Conservation (phyloP, 2,113 vertebrate species). For the Grus americana region DNA sequence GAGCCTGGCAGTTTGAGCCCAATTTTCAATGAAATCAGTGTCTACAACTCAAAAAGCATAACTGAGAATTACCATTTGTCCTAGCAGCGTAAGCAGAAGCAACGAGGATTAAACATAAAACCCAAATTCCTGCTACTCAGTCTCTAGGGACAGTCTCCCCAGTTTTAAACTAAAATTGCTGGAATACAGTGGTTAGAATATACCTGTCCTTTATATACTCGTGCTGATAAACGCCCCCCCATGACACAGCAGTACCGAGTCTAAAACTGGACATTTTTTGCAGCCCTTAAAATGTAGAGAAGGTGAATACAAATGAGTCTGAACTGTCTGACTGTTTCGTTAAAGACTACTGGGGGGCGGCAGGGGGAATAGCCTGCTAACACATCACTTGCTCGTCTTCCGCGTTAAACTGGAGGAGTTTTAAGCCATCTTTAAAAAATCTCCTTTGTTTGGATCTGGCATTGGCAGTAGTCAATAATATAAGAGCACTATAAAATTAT, state of each 20-base stretch:
- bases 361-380: background rate
- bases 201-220: background rate
- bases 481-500: constrained; percentile 53
- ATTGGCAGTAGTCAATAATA: constrained; percentile 54
- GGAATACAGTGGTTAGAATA: background rate
- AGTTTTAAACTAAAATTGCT: background rate
- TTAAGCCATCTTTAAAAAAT: constrained; percentile 65
- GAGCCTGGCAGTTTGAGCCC: constrained; percentile 13
- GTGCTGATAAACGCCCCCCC: background rate
- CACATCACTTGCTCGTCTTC: constrained; percentile 43
- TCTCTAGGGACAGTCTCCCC: background rate
- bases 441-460: constrained; percentile 67
- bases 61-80: constrained; percentile 42
- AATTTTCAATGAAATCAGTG: constrained; percentile 47
- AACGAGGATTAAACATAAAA: constrained; percentile 35
- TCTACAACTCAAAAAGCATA: constrained; percentile 45
- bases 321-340: background rate
- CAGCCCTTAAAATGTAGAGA: background rate
- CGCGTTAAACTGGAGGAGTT: background rate
- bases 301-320: background rate
- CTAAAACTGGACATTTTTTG: background rate
- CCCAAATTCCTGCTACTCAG: background rate
- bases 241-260: background rate
- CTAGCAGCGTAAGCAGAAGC: constrained; percentile 19
- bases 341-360: background rate